Conservation (phyloP, 2,888 invertebrate species). For the Calephelis perditalis region DNA sequence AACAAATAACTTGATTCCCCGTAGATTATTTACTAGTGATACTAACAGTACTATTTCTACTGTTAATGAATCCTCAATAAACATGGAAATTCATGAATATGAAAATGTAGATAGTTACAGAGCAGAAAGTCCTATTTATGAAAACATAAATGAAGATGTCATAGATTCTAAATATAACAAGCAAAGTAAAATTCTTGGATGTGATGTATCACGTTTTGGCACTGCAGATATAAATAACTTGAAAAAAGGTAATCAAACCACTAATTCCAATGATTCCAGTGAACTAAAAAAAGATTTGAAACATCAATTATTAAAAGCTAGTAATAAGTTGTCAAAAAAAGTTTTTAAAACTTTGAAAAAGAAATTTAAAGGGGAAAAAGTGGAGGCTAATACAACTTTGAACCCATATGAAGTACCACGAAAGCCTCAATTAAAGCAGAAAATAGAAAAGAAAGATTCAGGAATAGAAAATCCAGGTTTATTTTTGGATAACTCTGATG, state of each 20-base stretch:
- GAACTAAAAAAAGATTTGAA: conserved; percentile 57
- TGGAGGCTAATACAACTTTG: conserved; percentile 44
- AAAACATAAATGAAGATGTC: conserved; percentile 50
- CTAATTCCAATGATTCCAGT: conserved; percentile 54
- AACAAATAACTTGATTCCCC: conserved; percentile 45
- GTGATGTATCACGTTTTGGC: conserved; percentile 65
- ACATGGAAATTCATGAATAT: conserved; percentile 49
- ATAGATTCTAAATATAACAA: conserved; percentile 52
- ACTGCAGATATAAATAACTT: conserved; percentile 64
- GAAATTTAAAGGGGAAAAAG: conserved; percentile 64
- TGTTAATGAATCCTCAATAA: conserved; percentile 51
- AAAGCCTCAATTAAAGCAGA: conserved; percentile 49
- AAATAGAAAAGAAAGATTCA: conserved; percentile 45
- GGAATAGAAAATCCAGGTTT: conserved; percentile 68
- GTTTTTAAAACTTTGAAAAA: conserved; percentile 66
- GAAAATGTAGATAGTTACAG: conserved; percentile 61
- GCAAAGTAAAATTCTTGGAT: conserved; percentile 69
- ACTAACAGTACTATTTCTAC: conserved; percentile 68
- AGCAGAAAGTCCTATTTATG: conserved; percentile 61
- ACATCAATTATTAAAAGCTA: conserved; percentile 54
- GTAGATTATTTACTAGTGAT: conserved; percentile 56
- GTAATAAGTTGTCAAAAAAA: conserved; percentile 63
- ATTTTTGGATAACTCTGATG: conserved; percentile 66
- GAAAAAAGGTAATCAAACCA: conserved; percentile 47
- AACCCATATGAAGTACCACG: conserved; percentile 72